phyloP scores from a whole-genome alignment of 2,888 invertebrate species.

The Eilema depressum region DNA sequence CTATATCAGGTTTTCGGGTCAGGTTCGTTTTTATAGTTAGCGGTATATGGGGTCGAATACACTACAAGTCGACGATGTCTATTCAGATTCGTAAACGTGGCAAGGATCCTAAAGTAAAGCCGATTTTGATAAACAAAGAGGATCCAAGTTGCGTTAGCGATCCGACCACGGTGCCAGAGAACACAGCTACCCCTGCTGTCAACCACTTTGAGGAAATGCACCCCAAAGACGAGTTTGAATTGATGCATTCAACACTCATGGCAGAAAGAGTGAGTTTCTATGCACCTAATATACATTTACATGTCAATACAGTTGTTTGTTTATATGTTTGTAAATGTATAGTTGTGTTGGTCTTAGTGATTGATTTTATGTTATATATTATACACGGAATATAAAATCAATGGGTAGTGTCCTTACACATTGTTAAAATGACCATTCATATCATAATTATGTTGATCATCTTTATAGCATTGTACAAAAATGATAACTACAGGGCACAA shows the following conservation, averaged over 20 bases:
- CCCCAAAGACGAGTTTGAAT: constrained; percentile 92
- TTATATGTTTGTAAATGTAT: constrained; percentile 20
- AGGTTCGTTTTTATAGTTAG: too few species aligned
- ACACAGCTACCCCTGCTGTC: constrained; percentile 66
- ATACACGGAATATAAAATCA: neutral
- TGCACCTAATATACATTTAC: constrained; percentile 30
- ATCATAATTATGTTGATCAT: neutral
- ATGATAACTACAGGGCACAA: neutral
- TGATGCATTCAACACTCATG: constrained; percentile 77
- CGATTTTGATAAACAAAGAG: constrained; percentile 92
- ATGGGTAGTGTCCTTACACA: neutral
- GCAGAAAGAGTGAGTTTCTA: constrained; percentile 82
- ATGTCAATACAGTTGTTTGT: constrained; percentile 34
- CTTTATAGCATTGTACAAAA: neutral
- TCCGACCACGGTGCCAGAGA: constrained; percentile 77
- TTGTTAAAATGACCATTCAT: neutral
- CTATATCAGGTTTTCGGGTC: too few species aligned
- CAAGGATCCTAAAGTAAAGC: constrained; percentile 91
- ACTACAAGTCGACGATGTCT: constrained; percentile 53
- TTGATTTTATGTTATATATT: neutral
- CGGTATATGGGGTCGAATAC: constrained; percentile 25
- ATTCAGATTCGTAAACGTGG: constrained; percentile 89
- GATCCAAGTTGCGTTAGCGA: constrained; percentile 88
- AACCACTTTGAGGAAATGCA: constrained; percentile 93
- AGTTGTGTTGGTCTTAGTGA: constrained; percentile 23